A percentile compares a stretch with the other conserved stretches of the same genome.
Conservation (phyloP, 2,888 invertebrate genomes). For the Eumacrocentrus americanus region DNA sequence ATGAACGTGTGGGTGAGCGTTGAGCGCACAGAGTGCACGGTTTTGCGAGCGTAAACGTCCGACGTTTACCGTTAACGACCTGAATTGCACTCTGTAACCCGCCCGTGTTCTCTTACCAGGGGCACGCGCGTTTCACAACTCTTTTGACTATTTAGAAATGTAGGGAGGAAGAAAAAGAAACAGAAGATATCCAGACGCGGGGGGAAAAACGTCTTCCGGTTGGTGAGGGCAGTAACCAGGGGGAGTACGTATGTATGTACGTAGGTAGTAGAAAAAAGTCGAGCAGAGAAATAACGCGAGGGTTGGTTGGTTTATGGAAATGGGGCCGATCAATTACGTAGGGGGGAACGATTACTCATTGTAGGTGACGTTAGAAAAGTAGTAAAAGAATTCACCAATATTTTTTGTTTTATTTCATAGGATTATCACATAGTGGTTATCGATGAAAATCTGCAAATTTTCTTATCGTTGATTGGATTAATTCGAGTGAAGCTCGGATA, state of each 20-base stretch:
- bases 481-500: background rate
- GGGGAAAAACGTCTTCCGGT: background rate
- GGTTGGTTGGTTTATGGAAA: background rate
- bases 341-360: too few relatives aligned
- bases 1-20: constrained; percentile 15
- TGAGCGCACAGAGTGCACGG: constrained; percentile 37
- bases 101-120: constrained; percentile 9
- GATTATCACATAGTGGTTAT: too few relatives aligned
- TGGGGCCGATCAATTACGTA: background rate
- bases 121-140: background rate
- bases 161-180: background rate
- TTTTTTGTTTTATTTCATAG: too few relatives aligned
- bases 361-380: too few relatives aligned
- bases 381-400: too few relatives aligned
- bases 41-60: constrained; percentile 46
- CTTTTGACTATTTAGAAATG: background rate
- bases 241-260: too few relatives aligned
- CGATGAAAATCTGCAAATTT: too few relatives aligned
- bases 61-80: constrained; percentile 55
- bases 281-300: background rate
- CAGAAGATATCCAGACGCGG: background rate
- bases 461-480: background rate
- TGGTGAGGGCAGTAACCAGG: too few relatives aligned
- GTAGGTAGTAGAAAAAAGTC: background rate
- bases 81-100: constrained; percentile 41